phyloP scores from a whole-genome alignment of 1,140 invertebrate species.

The Pachyrhynchus sulphureomaculatus region DNA sequence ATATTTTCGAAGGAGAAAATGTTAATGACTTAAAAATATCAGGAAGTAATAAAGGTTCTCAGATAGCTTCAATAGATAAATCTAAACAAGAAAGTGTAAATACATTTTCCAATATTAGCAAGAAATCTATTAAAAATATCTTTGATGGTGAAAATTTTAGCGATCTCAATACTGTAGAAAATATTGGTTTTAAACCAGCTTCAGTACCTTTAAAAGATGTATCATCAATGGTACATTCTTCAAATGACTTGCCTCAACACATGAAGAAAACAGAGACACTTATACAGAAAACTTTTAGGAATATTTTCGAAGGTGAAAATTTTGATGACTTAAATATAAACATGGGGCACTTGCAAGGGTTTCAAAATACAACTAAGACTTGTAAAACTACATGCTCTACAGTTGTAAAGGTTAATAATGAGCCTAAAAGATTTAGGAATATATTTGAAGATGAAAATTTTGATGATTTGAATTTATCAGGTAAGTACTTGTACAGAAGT shows the following conservation, averaged over 20 bases:
- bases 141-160: slow-evolving; percentile 19
- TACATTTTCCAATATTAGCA: background rate
- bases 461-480: slow-evolving; percentile 14
- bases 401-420: no score
- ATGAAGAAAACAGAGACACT: no score
- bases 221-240: no score
- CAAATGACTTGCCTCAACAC: no score
- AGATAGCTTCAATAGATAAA: background rate
- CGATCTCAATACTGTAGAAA: slow-evolving; percentile 2
- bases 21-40: slow-evolving; percentile 2
- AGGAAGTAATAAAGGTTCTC: background rate
- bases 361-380: no score
- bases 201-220: background rate
- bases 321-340: slow-evolving; percentile 10
- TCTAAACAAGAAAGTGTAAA: background rate
- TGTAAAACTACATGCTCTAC: no score
- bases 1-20: slow-evolving; percentile 12
- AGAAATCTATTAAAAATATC: slow-evolving; percentile 9
- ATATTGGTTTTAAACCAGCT: slow-evolving; percentile 12
- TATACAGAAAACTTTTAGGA: slow-evolving; percentile 6
- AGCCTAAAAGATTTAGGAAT: slow-evolving; percentile 13
- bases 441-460: slow-evolving; percentile 19
- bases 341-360: no score
- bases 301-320: slow-evolving; percentile 22
- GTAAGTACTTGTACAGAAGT: no score